Evolutionary conservation across 92 coral and sea anemone species (phyloP).

Genomic region (Epizoanthus rinbou): DNA sequence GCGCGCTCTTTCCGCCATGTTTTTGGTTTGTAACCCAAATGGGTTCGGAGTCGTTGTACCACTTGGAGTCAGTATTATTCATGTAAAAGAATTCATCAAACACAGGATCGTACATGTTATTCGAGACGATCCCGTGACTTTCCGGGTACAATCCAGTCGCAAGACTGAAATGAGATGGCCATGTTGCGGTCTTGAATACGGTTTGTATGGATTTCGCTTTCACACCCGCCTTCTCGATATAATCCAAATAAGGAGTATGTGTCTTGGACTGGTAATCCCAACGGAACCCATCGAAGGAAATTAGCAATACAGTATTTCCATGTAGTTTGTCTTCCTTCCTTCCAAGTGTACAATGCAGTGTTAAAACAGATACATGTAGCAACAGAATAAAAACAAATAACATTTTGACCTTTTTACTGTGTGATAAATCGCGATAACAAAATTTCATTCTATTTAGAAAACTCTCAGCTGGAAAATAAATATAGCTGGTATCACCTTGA

Average conservation of each 20-base stretch:
- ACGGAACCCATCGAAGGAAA: slow-evolving; percentile 89
- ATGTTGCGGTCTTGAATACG: slow-evolving; percentile 82
- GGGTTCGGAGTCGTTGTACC: slow-evolving; percentile 91
- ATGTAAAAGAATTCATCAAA: slow-evolving; percentile 63
- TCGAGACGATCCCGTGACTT: slow-evolving; percentile 86
- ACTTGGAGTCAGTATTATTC: slow-evolving; percentile 73
- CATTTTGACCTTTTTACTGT: no score
- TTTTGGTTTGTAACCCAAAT: slow-evolving; percentile 90
- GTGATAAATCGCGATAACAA: no score
- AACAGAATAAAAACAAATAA: neutral
- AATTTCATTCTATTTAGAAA: no score
- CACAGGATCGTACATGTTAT: slow-evolving; percentile 87
- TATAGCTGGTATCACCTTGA: no score
- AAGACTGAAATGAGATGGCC: slow-evolving; percentile 79
- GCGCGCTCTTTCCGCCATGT: slow-evolving; percentile 83
- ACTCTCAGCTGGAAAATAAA: no score
- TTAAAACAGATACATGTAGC: neutral
- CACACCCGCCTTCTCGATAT: slow-evolving; percentile 73
- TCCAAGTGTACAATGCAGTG: neutral
- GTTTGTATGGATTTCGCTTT: slow-evolving; percentile 76
- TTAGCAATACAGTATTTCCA: slow-evolving; percentile 63
- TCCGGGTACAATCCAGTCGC: slow-evolving; percentile 94
- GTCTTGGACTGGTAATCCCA: slow-evolving; percentile 89
- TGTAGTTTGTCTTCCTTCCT: neutral
- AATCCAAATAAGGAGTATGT: slow-evolving; percentile 77